Conservation (phyloP, 2,113 vertebrate species). For the Gavia stellata region DNA sequence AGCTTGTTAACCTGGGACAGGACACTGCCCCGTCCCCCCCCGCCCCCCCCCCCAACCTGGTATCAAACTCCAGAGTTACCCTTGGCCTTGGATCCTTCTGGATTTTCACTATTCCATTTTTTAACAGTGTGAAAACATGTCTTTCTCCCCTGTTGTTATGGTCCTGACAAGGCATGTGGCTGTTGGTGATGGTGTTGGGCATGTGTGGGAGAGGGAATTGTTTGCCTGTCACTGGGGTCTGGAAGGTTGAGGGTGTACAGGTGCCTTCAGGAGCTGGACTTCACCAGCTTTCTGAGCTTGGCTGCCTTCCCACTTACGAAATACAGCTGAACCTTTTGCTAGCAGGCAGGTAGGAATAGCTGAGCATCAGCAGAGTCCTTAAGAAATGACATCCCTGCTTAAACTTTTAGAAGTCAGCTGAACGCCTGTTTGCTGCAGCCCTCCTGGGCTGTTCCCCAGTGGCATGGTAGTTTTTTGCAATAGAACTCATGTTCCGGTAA, state of each 20-base stretch:
- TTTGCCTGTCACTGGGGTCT: background rate
- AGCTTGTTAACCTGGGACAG: background rate
- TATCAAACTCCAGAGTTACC: background rate
- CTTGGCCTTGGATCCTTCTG: background rate
- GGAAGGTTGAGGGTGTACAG: background rate
- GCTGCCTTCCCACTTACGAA: background rate
- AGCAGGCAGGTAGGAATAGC: background rate
- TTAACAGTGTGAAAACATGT: background rate
- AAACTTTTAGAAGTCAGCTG: background rate
- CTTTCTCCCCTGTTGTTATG: background rate
- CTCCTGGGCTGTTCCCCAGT: background rate
- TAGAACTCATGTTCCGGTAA: background rate
- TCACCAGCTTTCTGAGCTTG: background rate
- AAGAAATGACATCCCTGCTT: background rate
- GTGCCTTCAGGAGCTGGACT: background rate
- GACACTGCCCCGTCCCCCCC: no score
- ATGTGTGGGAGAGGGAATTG: background rate
- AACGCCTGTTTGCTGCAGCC: background rate
- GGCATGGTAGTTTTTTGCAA: accelerated
- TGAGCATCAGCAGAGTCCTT: conserved; percentile 9
- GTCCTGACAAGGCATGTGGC: background rate
- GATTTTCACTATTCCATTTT: background rate
- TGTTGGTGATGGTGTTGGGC: background rate
- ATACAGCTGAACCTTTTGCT: background rate
- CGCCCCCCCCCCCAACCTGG: no score